phyloP scores from a whole-genome alignment of 2,797 vertebrate species.

The Synanceia verrucosa region DNA sequence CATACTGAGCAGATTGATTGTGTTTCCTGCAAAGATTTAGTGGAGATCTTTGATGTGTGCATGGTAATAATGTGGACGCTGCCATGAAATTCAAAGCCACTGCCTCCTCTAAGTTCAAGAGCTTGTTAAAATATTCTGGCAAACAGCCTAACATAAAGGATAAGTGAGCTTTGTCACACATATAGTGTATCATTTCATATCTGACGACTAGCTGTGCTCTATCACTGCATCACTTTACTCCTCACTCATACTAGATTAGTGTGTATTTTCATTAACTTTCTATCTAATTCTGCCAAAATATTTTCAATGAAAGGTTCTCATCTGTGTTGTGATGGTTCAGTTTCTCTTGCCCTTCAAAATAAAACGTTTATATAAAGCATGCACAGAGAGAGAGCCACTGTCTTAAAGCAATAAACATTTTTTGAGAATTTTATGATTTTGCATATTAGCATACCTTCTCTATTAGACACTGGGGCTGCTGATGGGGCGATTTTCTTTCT shows the following conservation, averaged over 20 bases:
- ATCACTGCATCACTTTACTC: constrained; percentile 4
- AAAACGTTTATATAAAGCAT: constrained; percentile 19
- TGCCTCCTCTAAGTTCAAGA: constrained; percentile 50
- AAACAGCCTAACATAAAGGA: constrained; percentile 25
- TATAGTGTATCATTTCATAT: constrained; percentile 24
- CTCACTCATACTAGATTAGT: constrained; percentile 7
- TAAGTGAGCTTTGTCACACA: constrained; percentile 31
- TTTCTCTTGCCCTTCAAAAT: background rate
- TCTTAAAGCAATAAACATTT: constrained; percentile 26
- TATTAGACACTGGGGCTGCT: constrained; percentile 19
- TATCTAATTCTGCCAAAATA: constrained; percentile 3
- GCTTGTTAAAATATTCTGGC: constrained; percentile 36
- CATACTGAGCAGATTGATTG: constrained; percentile 81
- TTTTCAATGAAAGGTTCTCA: background rate
- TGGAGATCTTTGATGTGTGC: constrained; percentile 74
- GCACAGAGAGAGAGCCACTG: background rate
- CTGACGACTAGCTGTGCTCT: background rate
- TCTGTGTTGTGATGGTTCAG: constrained; percentile 4
- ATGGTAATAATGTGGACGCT: constrained; percentile 67
- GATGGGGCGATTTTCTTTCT: constrained; percentile 25
- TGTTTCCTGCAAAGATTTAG: constrained; percentile 68
- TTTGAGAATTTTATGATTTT: background rate
- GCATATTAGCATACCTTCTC: constrained; percentile 1
- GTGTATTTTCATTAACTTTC: constrained; percentile 4
- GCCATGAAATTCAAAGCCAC: constrained; percentile 55